phyloP scores from a whole-genome alignment of 2,888 invertebrate genomes.

The Eristalinus aeneus region DNA sequence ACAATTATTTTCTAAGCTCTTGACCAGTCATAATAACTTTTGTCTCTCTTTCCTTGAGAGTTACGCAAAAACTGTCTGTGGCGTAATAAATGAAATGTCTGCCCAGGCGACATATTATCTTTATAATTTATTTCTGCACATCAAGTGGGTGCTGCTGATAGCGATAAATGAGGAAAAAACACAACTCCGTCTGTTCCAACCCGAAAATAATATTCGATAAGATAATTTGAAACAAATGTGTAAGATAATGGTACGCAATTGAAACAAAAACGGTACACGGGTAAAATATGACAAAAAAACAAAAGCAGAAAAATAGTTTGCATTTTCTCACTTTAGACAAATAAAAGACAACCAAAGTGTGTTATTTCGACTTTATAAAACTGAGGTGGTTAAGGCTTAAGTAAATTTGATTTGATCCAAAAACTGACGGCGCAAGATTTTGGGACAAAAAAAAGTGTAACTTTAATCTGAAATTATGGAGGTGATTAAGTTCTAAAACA shows the following conservation, averaged over 20 bases:
- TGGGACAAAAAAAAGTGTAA: too few species aligned
- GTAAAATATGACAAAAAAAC: not conserved
- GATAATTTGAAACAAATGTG: slow-evolving; percentile 7
- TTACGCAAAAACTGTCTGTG: not conserved
- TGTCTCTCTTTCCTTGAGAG: not conserved
- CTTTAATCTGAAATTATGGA: too few species aligned
- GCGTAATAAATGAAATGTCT: not conserved
- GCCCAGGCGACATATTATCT: slow-evolving; percentile 12
- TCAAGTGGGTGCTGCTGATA: slow-evolving; percentile 15
- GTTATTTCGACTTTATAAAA: too few species aligned
- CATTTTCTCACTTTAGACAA: too few species aligned
- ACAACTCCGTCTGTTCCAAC: not conserved
- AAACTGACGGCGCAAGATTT: too few species aligned
- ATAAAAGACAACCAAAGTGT: too few species aligned
- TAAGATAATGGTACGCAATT: not conserved
- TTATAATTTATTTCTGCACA: slow-evolving; percentile 14
- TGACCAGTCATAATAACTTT: not conserved
- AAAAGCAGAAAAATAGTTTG: too few species aligned
- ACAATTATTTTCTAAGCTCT: too few species aligned
- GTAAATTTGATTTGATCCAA: too few species aligned
- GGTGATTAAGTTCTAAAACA: too few species aligned
- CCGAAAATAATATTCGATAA: slow-evolving; percentile 18
- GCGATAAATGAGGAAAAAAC: not conserved
- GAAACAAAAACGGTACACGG: not conserved
- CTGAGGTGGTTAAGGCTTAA: too few species aligned